These are phyloP conservation scores for Habroteleia sp. DNA, from an alignment of 2,888 invertebrate species.

Conservation along the genomic window DNA sequence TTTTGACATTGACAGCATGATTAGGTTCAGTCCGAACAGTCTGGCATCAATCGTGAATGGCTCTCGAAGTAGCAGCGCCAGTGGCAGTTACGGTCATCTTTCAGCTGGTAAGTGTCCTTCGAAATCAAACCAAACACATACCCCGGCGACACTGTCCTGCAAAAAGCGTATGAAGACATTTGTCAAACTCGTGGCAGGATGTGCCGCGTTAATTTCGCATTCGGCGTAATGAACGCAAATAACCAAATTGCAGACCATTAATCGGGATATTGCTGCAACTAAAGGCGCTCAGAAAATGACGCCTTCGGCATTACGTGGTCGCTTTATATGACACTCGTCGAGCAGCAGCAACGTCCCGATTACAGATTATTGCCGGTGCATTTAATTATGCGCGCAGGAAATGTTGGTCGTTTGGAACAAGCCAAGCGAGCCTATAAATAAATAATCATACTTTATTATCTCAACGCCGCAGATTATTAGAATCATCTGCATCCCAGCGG, in stretches of 20 bases:
- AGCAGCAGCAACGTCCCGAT: slow-evolving; percentile 12
- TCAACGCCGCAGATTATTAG: slow-evolving; percentile 12
- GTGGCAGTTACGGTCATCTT: slow-evolving; percentile 97
- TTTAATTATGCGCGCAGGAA: slow-evolving; percentile 45
- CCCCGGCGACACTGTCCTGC: not conserved
- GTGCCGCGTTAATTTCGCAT: slow-evolving; percentile 25
- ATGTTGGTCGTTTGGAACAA: slow-evolving; percentile 28
- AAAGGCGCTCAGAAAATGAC: slow-evolving; percentile 9
- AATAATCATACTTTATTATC: slow-evolving; percentile 28
- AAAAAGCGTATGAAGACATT: slow-evolving; percentile 20
- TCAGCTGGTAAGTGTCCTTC: slow-evolving; percentile 88
- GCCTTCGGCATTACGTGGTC: slow-evolving; percentile 21
- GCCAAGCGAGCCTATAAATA: slow-evolving; percentile 16
- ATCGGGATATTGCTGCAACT: not conserved
- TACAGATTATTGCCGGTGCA: slow-evolving; percentile 27
- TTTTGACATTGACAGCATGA: slow-evolving; percentile 97
- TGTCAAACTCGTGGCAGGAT: slow-evolving; percentile 4
- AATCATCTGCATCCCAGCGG: not conserved
- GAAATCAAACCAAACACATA: not conserved
- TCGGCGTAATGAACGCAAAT: slow-evolving; percentile 35
- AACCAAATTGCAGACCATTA: slow-evolving; percentile 39
- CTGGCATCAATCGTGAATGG: slow-evolving; percentile 91
- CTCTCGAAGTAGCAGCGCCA: slow-evolving; percentile 93
- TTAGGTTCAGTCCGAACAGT: slow-evolving; percentile 96
- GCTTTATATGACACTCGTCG: slow-evolving; percentile 35